phyloP scores from a whole-genome alignment of 2,888 invertebrate genomes.

The Augiades crinisus region DNA sequence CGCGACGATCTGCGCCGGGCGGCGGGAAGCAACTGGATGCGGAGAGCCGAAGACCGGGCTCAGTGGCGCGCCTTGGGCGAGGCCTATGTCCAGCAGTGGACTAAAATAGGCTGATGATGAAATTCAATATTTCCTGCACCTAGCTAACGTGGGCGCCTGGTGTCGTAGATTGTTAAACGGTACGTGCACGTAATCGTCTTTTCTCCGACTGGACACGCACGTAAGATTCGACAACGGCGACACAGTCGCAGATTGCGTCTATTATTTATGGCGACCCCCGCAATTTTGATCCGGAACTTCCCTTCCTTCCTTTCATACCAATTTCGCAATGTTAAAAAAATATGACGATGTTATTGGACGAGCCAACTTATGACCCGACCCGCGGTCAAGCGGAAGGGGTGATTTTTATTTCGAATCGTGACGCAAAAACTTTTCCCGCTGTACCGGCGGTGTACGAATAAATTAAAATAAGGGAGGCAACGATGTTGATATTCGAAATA shows the following conservation, averaged over 20 bases:
- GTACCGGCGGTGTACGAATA: constrained; percentile 31
- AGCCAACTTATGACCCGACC: constrained; percentile 56
- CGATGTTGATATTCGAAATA: constrained; percentile 34
- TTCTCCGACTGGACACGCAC: constrained; percentile 34
- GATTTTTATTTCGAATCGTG: constrained; percentile 47
- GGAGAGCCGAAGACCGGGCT: too few relatives aligned
- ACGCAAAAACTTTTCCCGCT: constrained; percentile 29
- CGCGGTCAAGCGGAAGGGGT: constrained; percentile 69
- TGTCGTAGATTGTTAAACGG: constrained; percentile 33
- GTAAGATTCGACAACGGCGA: constrained; percentile 33
- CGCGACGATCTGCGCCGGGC: too few relatives aligned
- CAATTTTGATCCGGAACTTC: constrained; percentile 70
- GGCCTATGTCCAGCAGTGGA: too few relatives aligned
- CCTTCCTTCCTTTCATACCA: constrained; percentile 67
- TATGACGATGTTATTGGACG: constrained; percentile 77
- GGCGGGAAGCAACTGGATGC: too few relatives aligned
- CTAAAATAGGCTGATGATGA: too few relatives aligned
- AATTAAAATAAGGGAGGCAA: constrained; percentile 37
- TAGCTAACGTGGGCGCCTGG: neutral
- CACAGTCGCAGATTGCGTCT: constrained; percentile 70
- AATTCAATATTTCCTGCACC: constrained; percentile 1
- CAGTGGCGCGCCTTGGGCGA: too few relatives aligned
- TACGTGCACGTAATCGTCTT: constrained; percentile 34
- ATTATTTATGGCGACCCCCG: constrained; percentile 75
- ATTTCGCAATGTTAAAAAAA: constrained; percentile 76